A percentile compares a stretch with the other conserved stretches of the same genome.
phyloP scores from a whole-genome alignment of 2,797 vertebrate genomes.

The Avahi laniger region DNA sequence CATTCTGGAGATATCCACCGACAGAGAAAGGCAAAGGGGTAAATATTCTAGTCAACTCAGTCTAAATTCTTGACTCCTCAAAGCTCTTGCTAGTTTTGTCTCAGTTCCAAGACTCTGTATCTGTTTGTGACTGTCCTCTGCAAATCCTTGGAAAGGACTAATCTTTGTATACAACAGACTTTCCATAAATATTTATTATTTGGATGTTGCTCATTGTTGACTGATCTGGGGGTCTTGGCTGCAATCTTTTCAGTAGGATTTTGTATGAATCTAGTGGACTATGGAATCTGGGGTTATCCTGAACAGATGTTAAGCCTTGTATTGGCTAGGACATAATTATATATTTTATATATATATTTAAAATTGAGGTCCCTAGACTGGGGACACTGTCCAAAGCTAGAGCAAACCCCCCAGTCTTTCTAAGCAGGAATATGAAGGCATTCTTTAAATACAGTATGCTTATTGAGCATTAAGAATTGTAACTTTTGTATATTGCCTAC shows the following conservation, averaged over 20 bases:
- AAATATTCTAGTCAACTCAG: not conserved
- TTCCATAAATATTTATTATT: slow-evolving; percentile 41
- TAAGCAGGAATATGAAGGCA: not conserved
- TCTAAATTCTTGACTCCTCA: not conserved
- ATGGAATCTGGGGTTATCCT: not conserved
- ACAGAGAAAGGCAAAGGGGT: not conserved
- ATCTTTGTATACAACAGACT: not conserved
- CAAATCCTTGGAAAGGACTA: not conserved
- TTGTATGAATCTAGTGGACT: not conserved
- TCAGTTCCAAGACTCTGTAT: not conserved
- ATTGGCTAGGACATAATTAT: not conserved
- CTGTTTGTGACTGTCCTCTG: not conserved
- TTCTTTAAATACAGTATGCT: not conserved
- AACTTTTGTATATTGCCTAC: not conserved
- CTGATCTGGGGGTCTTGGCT: not conserved
- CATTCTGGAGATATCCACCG: not conserved
- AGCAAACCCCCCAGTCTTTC: not conserved
- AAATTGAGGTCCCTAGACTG: not conserved
- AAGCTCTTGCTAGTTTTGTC: not conserved
- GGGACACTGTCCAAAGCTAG: not conserved
- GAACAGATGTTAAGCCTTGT: not conserved
- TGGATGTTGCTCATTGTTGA: slow-evolving; percentile 13
- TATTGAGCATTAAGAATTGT: not conserved
- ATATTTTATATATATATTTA: not conserved
- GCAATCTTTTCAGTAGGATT: not conserved